Evolutionary conservation across 2,888 invertebrate species (phyloP), one percentile per base, ranked within the genome.

Genomic region (Caenorhabditis sinica): DNA sequence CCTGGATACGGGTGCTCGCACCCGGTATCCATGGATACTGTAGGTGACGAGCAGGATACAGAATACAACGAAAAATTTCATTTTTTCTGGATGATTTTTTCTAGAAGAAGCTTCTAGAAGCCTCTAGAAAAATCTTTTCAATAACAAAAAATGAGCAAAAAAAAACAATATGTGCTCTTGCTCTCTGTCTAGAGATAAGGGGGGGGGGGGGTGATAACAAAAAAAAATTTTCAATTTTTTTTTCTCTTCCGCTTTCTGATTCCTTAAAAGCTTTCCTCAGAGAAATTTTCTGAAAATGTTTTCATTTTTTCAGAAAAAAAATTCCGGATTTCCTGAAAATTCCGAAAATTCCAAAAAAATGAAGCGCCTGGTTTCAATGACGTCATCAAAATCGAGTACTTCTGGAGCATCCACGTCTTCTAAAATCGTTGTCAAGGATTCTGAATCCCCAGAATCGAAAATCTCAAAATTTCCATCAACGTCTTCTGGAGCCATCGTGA

Each of bases 291-390:
- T 45, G 11, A 17, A 45, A 45, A 40, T 40, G 2, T 1, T 45
- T 45, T 2, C 15, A 45, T 36, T 17, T 8, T 45, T 45, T 45
- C 45, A 45, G 45, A 17, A 11, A 45, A 45, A 45, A 45, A 45
- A 45, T 1, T 40, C 40, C 13, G 40, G 13, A 40, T 13, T 40
- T 40, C 40, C 23, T 25, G 45, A 17, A 23, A 43, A 30, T 43
- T 23, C 40, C 13, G 43, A 40, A 11, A 45, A 23, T 51, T 9
- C 23, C 40, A 49, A 49, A 20, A n/a, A n/a, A 51, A 79, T 80
- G 81, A 81, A 81, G 25, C 30, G 81, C 25, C 49, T 60, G 4
- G 58, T 80, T 25, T 5, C 53, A 20, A 28, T 58, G 28, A 36
- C 60, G 11, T 60, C 60, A 30, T 5, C 30, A 51, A 30, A 58